Evolutionary conservation across 2,113 vertebrate genomes (phyloP).

Genomic region (Sprattus sprattus): DNA sequence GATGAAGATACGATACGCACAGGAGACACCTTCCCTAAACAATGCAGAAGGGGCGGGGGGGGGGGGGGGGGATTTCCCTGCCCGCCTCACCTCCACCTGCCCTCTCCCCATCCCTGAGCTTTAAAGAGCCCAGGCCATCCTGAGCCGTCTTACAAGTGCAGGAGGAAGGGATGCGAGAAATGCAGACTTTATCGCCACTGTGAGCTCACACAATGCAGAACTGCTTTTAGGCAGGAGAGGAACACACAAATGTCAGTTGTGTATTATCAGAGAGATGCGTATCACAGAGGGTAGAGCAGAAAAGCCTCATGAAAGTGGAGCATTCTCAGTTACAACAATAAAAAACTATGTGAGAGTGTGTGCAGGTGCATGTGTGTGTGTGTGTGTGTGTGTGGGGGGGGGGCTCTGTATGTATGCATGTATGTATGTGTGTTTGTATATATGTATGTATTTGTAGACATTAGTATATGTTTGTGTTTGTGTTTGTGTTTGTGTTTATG

Average conservation of each 20-base stretch:
- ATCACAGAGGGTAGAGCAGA: background rate
- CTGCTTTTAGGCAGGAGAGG: background rate
- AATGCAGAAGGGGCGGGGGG: constrained; percentile 27
- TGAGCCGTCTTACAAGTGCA: background rate
- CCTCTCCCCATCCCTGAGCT: background rate
- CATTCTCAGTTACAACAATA: background rate
- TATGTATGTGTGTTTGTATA: background rate
- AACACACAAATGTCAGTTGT: constrained; percentile 19
- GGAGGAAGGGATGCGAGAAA: background rate
- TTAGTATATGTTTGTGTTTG: background rate
- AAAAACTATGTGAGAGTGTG: background rate
- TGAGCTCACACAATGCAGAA: background rate
- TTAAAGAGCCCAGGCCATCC: background rate
- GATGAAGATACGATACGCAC: constrained; percentile 34
- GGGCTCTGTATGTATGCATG: background rate
- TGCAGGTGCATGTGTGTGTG: background rate
- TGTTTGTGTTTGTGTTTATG: background rate
- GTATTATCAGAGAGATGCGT: constrained; percentile 13
- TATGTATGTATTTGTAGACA: background rate
- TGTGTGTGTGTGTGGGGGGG: background rate
- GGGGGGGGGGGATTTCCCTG: constrained; percentile 8
- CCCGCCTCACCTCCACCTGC: background rate
- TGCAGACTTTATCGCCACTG: background rate
- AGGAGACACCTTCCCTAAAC: constrained; percentile 42
- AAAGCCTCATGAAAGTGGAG: constrained; percentile 19